phyloP scores from a whole-genome alignment of 2,888 invertebrate species.

The Apotomis capreana region DNA sequence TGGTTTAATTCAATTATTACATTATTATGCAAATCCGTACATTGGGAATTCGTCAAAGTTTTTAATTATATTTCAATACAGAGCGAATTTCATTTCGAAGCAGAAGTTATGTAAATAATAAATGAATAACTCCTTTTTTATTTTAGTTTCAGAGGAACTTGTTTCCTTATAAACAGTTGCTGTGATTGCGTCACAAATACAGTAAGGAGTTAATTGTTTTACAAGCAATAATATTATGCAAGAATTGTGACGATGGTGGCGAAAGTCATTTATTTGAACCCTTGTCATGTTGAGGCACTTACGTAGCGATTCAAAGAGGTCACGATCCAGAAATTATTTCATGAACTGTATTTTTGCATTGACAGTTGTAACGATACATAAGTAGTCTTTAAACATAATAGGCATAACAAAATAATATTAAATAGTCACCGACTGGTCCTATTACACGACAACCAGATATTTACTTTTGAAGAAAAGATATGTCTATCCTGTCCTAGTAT shows the following conservation, averaged over 20 bases:
- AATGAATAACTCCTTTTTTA: slow-evolving; percentile 10
- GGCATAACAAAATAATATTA: too few relatives aligned
- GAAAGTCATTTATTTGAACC: slow-evolving; percentile 21
- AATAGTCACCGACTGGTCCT: too few relatives aligned
- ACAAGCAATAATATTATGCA: slow-evolving; percentile 24
- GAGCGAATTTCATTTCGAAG: slow-evolving; percentile 14
- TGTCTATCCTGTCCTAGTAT: too few relatives aligned
- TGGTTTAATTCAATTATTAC: slow-evolving; percentile 37
- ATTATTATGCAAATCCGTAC: slow-evolving; percentile 34
- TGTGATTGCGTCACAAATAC: slow-evolving; percentile 4
- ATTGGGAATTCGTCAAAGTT: slow-evolving; percentile 35
- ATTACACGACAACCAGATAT: too few relatives aligned
- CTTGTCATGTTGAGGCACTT: slow-evolving; percentile 23
- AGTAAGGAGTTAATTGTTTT: slow-evolving; percentile 21
- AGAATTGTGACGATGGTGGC: slow-evolving; percentile 7
- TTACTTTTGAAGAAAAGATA: too few relatives aligned
- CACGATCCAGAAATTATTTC: slow-evolving; percentile 11
- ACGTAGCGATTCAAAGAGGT: slow-evolving; percentile 1
- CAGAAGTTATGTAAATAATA: slow-evolving; percentile 19
- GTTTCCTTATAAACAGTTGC: neutral
- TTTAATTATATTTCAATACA: slow-evolving; percentile 34
- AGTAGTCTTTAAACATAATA: too few relatives aligned
- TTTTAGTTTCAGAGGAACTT: neutral
- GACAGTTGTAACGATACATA: neutral
- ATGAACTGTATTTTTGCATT: neutral